Evolutionary conservation across 1,140 invertebrate genomes (phyloP).

Genomic region (Apis florea): DNA sequence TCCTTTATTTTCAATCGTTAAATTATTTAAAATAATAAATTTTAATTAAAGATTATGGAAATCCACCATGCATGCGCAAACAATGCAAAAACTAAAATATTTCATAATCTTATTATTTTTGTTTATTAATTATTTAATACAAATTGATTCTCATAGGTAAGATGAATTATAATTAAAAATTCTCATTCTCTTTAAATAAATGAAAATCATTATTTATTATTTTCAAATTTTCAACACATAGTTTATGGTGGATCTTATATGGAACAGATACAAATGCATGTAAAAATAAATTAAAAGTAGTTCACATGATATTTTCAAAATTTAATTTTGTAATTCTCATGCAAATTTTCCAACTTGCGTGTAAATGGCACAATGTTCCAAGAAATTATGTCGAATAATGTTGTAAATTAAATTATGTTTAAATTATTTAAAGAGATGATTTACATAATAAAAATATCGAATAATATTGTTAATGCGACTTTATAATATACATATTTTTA

Average conservation of each 20-base stretch:
- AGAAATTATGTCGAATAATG: neutral
- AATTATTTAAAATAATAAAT: neutral
- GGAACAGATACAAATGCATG: neutral
- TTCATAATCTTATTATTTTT: neutral
- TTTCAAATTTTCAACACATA: no score
- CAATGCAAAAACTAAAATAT: neutral
- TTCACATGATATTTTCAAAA: neutral
- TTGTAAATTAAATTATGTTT: neutral
- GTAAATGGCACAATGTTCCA: neutral
- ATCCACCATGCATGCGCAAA: neutral
- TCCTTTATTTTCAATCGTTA: neutral
- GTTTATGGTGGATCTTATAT: neutral
- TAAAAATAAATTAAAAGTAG: neutral
- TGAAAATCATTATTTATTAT: neutral
- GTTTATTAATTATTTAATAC: no score
- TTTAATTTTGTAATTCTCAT: neutral
- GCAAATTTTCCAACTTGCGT: neutral
- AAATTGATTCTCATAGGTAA: neutral
- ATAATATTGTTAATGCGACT: neutral
- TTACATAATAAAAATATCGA: neutral
- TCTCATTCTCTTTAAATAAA: neutral
- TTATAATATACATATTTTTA: neutral
- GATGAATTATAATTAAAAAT: neutral
- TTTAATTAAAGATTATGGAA: neutral
- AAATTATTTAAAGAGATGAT: neutral